Conservation (phyloP, 2,797 vertebrate genomes). For the Gambelia wislizenii region DNA sequence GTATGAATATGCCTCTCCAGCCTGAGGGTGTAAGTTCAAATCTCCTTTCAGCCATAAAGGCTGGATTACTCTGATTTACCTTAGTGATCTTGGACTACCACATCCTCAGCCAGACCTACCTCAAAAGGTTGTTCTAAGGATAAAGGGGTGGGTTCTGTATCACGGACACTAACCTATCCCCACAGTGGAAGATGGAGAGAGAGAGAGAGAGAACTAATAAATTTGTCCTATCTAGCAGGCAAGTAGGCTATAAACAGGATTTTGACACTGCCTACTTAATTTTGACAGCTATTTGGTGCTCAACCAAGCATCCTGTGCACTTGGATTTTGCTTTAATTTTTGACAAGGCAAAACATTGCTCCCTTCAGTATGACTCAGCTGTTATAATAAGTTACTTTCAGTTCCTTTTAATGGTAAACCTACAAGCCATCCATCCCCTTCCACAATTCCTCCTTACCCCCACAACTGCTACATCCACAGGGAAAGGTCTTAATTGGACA, state of each 20-base stretch:
- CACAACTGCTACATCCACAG: background rate
- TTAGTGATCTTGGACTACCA: background rate
- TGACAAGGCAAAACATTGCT: background rate
- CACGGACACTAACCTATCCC: background rate
- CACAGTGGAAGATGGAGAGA: background rate
- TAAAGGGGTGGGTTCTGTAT: no score
- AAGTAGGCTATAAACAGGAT: accelerated
- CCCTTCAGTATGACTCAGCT: constrained; percentile 38
- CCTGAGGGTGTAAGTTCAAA: no score
- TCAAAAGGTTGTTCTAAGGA: background rate
- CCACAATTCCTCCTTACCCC: no score
- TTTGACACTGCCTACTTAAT: background rate
- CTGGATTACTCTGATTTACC: background rate
- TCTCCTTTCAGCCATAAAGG: background rate
- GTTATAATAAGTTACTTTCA: constrained; percentile 12
- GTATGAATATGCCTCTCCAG: no score
- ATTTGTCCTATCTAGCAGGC: background rate
- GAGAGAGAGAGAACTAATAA: no score
- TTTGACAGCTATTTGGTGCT: background rate
- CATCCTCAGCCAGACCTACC: background rate
- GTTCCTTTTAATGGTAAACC: background rate
- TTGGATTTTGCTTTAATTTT: background rate
- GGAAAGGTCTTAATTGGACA: constrained; percentile 22
- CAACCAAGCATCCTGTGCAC: background rate
- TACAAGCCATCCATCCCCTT: accelerated